Evolutionary conservation across 2,888 invertebrate species (phyloP).

Genomic region (Dasysyrphus tricinctus): DNA sequence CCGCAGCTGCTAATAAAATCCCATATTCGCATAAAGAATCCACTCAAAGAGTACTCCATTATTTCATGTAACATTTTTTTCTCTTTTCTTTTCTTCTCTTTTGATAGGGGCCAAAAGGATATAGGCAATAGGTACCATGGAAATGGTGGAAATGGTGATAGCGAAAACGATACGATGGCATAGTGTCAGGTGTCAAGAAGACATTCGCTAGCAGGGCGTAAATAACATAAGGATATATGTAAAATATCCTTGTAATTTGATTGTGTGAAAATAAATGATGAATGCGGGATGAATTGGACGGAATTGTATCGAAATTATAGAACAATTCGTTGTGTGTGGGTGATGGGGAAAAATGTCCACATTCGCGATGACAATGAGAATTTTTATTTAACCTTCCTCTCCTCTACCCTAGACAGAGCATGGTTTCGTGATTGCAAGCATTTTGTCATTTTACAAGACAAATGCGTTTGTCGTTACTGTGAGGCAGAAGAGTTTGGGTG

Average conservation of each 20-base stretch:
- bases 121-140: no score
- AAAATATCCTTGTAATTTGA: constrained; percentile 64
- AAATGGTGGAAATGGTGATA: constrained; percentile 50
- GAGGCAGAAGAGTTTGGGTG: background rate
- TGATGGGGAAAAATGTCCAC: constrained; percentile 14
- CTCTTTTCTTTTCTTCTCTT: background rate
- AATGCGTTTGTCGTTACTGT: constrained; percentile 45
- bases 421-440: constrained; percentile 56
- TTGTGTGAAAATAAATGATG: constrained; percentile 69
- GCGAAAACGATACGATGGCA: constrained; percentile 49
- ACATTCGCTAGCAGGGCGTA: constrained; percentile 28
- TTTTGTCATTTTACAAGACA: constrained; percentile 61
- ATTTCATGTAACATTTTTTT: constrained; percentile 57
- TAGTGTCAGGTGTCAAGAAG: constrained; percentile 69
- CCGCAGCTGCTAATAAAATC: constrained; percentile 68
- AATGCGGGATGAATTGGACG: constrained; percentile 62
- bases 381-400: background rate
- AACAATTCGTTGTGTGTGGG: constrained; percentile 38
- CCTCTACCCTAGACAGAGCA: background rate
- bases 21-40: constrained; percentile 71
- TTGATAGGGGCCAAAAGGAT: constrained; percentile 57
- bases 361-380: constrained; percentile 34
- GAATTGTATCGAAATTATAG: constrained; percentile 70
- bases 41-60: constrained; percentile 71
- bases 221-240: constrained; percentile 51